These are phyloP conservation scores for Euura saliciscinereae DNA, from an alignment of 1,140 invertebrate genomes.

Conservation along the genomic window DNA sequence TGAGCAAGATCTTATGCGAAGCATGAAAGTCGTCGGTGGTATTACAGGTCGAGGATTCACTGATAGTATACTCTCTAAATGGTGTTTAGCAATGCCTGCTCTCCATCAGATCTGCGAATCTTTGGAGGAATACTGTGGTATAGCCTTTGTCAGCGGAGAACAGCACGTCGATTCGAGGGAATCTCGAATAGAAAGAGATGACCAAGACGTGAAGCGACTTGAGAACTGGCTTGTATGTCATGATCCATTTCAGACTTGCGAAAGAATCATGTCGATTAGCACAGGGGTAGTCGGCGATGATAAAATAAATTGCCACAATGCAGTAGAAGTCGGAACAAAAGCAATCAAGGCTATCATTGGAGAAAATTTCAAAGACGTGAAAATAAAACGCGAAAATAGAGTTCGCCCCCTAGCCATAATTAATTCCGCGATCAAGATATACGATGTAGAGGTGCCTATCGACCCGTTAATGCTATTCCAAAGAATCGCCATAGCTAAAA, in stretches of 20 bases:
- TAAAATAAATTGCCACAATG: slow-evolving; percentile 51
- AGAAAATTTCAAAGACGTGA: slow-evolving; percentile 40
- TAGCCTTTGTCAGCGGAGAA: slow-evolving; percentile 42
- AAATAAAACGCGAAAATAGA: slow-evolving; percentile 45
- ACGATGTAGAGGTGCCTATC: slow-evolving; percentile 41
- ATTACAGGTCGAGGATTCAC: slow-evolving; percentile 43
- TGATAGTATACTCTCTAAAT: slow-evolving; percentile 34
- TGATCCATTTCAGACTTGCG: slow-evolving; percentile 40
- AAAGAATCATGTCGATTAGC: slow-evolving; percentile 42
- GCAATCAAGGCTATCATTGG: slow-evolving; percentile 26
- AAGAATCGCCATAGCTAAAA: slow-evolving; percentile 36
- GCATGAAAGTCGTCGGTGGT: slow-evolving; percentile 47
- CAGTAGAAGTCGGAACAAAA: slow-evolving; percentile 44
- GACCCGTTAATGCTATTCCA: slow-evolving; percentile 48
- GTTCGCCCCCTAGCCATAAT: slow-evolving; percentile 42
- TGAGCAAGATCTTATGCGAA: slow-evolving; percentile 47
- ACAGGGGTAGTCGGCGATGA: slow-evolving; percentile 47
- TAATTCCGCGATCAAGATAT: slow-evolving; percentile 42
- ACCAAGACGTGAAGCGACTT: slow-evolving; percentile 42
- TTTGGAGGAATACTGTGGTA: slow-evolving; percentile 39
- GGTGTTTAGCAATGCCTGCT: slow-evolving; percentile 22
- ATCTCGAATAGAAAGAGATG: slow-evolving; percentile 46
- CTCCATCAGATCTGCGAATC: slow-evolving; percentile 38
- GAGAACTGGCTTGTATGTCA: slow-evolving; percentile 44
- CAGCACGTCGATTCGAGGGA: slow-evolving; percentile 53